Evolutionary conservation across 1,140 invertebrate species (phyloP).

Genomic region (Campoletis sonorensis): DNA sequence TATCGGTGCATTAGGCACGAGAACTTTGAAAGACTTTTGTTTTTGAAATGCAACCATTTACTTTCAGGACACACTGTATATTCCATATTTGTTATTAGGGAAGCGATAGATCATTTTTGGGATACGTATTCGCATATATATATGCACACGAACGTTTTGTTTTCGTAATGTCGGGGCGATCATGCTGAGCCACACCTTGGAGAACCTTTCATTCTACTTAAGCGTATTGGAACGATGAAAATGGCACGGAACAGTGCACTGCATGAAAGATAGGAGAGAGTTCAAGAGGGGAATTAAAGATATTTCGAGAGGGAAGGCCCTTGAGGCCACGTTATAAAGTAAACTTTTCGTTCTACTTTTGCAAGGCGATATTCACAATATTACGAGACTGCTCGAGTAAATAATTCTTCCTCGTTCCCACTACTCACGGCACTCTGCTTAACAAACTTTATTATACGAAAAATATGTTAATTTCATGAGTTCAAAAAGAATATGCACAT

Average conservation of each 20-base stretch:
- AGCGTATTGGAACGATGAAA: constrained; percentile 2
- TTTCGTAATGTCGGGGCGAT: neutral
- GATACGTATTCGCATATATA: neutral
- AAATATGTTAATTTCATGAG: neutral
- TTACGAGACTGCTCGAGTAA: neutral
- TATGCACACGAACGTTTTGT: neutral
- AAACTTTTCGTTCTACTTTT: constrained; percentile 19
- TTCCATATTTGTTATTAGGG: neutral
- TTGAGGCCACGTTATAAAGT: neutral
- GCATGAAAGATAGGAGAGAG: neutral
- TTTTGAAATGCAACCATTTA: neutral
- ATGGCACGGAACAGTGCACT: neutral
- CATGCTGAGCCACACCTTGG: neutral
- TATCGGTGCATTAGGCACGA: neutral
- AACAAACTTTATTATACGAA: neutral
- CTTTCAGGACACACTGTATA: neutral
- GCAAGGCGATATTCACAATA: constrained; percentile 11
- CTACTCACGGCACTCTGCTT: neutral
- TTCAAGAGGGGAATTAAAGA: neutral
- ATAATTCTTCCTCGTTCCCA: neutral
- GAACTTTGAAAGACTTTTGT: neutral
- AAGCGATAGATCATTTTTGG: neutral
- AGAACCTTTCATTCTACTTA: constrained; percentile 5
- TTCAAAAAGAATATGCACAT: constrained; percentile 9
- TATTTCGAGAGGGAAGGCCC: neutral